These are phyloP conservation scores for Zaprionus lineosus DNA, from an alignment of 2,888 invertebrate species.

Conservation along the genomic window DNA sequence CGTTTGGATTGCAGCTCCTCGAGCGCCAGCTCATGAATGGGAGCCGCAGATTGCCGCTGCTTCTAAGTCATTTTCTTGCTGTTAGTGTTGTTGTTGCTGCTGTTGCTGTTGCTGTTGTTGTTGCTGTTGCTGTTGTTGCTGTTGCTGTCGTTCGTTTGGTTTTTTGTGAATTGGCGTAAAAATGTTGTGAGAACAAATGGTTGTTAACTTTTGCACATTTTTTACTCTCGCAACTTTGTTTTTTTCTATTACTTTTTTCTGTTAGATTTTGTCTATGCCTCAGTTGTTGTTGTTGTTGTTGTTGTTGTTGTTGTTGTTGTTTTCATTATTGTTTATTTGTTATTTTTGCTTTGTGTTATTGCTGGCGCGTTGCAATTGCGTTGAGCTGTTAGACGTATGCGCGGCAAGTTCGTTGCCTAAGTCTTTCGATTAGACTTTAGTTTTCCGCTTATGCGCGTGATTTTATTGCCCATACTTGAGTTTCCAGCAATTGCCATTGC, in stretches of 20 bases:
- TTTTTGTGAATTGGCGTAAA: constrained; percentile 77
- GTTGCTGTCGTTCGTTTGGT: constrained; percentile 20
- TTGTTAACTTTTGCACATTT: constrained; percentile 74
- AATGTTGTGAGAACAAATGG: constrained; percentile 78
- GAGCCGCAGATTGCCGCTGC: constrained; percentile 59
- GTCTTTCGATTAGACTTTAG: constrained; percentile 29
- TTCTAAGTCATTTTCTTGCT: constrained; percentile 66
- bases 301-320: constrained; percentile 12
- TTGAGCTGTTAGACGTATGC: constrained; percentile 57
- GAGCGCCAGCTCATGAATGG: constrained; percentile 74
- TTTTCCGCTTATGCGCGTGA: constrained; percentile 25
- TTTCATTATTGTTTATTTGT: constrained; percentile 22
- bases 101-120: constrained; percentile 19
- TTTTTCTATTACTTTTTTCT: constrained; percentile 44
- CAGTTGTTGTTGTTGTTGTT: constrained; percentile 8
- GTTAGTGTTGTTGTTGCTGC: constrained; percentile 32
- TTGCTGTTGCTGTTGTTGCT: constrained; percentile 24
- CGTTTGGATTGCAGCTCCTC: constrained; percentile 64
- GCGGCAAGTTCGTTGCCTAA: constrained; percentile 51
- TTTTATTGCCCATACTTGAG: constrained; percentile 36
- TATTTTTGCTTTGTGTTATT: constrained; percentile 22
- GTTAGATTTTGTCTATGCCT: constrained; percentile 44
- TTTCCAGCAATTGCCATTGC: neutral
- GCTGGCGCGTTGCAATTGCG: constrained; percentile 61
- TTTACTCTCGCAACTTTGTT: constrained; percentile 40